phyloP scores from a whole-genome alignment of 2,113 vertebrate species.

The Rafetus swinhoei region DNA sequence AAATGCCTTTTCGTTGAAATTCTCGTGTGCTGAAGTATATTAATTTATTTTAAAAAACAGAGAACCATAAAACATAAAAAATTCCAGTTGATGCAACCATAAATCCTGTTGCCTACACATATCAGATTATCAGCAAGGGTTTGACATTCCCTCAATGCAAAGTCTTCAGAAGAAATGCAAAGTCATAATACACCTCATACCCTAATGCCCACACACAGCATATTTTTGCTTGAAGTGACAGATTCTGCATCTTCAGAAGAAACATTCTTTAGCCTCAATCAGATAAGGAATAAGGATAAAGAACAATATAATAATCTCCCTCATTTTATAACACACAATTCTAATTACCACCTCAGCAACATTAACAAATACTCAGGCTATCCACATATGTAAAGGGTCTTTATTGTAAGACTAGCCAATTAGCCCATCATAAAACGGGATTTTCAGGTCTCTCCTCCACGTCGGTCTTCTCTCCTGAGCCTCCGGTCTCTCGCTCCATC shows the following conservation, averaged over 20 bases:
- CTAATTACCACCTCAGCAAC: neutral
- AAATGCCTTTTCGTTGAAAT: neutral
- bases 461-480: no score
- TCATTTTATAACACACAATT: neutral
- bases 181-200: neutral
- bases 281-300: no score
- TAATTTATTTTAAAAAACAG: neutral
- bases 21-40: neutral
- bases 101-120: no score
- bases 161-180: neutral
- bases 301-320: neutral
- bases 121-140: neutral
- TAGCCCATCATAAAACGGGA: no score
- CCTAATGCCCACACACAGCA: neutral
- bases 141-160: neutral
- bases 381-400: constrained; percentile 10
- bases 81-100: no score
- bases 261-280: no score
- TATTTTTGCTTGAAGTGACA: neutral
- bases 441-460: no score
- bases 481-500: no score
- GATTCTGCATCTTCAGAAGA: no score
- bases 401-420: no score
- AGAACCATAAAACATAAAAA: neutral
- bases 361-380: neutral